Evolutionary conservation across 30 jellyfish, hydroid and myxozoan genomes (phyloP).

Genomic region (Catostylus mosaicus): DNA sequence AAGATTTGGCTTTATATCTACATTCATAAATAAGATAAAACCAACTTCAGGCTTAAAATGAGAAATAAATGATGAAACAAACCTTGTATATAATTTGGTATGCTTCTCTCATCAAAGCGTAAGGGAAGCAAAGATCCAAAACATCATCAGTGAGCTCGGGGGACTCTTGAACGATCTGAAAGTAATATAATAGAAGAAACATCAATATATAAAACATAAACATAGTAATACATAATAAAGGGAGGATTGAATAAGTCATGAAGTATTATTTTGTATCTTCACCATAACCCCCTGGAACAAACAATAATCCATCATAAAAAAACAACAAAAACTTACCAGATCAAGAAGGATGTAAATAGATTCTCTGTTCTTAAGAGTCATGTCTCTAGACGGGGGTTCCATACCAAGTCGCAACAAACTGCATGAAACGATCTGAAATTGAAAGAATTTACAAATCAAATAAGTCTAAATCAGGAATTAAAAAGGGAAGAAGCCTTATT

Average conservation of each 20-base stretch:
- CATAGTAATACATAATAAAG: no score
- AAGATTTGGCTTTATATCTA: no score
- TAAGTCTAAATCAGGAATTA: no score
- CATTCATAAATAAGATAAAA: no score
- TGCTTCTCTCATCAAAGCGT: conserved; percentile 89
- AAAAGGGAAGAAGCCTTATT: no score
- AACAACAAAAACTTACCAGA: conserved; percentile 57
- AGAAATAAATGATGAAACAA: conserved; percentile 1
- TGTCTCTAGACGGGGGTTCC: conserved; percentile 79
- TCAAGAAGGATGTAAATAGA: conserved; percentile 89
- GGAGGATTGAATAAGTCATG: no score
- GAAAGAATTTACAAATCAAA: background rate
- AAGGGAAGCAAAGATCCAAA: conserved; percentile 87
- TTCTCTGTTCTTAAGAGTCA: conserved; percentile 71
- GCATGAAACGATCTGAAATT: conserved; percentile 78
- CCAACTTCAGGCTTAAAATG: no score
- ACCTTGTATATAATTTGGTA: conserved; percentile 85
- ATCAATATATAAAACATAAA: no score
- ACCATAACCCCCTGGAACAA: no score
- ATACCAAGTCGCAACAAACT: conserved; percentile 86
- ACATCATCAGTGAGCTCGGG: conserved; percentile 77
- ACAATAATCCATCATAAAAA: background rate
- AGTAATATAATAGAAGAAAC: background rate
- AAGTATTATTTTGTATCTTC: no score
- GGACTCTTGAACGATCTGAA: conserved; percentile 87